Evolutionary conservation across 2,888 invertebrate species (phyloP).

Genomic region (Agriotes lineatus): DNA sequence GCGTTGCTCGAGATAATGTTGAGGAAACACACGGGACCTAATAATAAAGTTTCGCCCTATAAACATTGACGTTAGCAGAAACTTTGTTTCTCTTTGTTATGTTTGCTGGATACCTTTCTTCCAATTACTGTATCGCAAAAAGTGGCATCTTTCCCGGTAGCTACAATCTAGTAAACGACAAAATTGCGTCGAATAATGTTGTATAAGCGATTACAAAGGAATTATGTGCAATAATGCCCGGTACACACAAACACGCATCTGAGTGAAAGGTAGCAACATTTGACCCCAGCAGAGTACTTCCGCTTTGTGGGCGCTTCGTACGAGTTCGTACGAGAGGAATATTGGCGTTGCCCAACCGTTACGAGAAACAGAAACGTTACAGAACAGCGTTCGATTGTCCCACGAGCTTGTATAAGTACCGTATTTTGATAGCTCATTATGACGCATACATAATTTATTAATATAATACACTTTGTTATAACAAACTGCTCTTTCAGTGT

Average conservation of each 20-base stretch:
- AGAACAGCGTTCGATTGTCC: not conserved
- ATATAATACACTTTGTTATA: too few relatives aligned
- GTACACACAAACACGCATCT: not conserved
- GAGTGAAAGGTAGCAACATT: conserved; percentile 24
- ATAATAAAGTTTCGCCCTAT: too few relatives aligned
- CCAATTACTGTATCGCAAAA: conserved; percentile 4
- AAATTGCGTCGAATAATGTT: not conserved
- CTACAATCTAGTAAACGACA: not conserved
- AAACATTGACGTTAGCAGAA: too few relatives aligned
- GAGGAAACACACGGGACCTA: too few relatives aligned
- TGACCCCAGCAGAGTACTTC: conserved; percentile 23
- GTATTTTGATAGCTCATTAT: not conserved
- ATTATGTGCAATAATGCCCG: conserved; percentile 1
- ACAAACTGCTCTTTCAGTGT: too few relatives aligned
- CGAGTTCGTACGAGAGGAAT: conserved; percentile 1
- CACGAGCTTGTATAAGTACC: not conserved
- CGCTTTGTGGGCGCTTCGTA: conserved; percentile 18
- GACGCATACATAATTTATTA: too few relatives aligned
- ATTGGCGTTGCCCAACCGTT: conserved; percentile 25
- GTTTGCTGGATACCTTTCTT: too few relatives aligned
- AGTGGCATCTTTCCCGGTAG: not conserved
- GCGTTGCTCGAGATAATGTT: too few relatives aligned
- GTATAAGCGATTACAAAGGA: conserved; percentile 13
- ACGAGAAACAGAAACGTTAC: not conserved
- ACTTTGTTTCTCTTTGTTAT: too few relatives aligned